phyloP scores from a whole-genome alignment of 2,113 vertebrate species.

The Callaeas wilsoni region DNA sequence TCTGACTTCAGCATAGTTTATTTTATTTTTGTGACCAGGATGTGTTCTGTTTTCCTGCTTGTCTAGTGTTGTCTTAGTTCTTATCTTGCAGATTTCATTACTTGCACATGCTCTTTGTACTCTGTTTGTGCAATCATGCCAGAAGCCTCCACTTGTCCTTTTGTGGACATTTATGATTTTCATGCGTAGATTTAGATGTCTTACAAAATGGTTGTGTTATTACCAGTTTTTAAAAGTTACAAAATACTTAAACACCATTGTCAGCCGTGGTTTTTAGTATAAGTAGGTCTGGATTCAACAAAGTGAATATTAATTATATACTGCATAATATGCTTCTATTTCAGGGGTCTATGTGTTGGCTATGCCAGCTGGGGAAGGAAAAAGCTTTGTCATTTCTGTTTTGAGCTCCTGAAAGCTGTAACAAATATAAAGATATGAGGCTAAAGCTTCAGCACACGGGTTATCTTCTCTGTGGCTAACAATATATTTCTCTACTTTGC shows the following conservation, averaged over 20 bases:
- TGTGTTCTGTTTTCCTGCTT: neutral
- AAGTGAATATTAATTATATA: neutral
- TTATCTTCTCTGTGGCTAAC: neutral
- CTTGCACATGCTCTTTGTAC: neutral
- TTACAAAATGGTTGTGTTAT: neutral
- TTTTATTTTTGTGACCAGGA: neutral
- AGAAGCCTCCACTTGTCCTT: neutral
- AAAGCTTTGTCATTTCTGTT: neutral
- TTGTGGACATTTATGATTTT: neutral
- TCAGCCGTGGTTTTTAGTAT: neutral
- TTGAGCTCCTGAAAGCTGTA: neutral
- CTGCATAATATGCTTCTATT: neutral
- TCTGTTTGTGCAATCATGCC: neutral
- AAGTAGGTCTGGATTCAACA: neutral
- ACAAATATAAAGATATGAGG: neutral
- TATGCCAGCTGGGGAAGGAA: neutral
- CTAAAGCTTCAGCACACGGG: accelerated
- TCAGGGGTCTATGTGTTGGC: neutral
- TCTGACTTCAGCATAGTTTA: neutral
- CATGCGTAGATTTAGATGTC: neutral
- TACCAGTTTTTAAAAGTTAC: neutral
- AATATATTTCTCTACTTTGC: neutral
- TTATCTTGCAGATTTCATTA: neutral
- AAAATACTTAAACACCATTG: neutral
- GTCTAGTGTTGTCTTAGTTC: neutral